A percentile compares a stretch with the other conserved stretches of the same genome.
These are phyloP conservation scores for Cephus runcator DNA, from an alignment of 2,888 invertebrate species.

Conservation along the genomic window DNA sequence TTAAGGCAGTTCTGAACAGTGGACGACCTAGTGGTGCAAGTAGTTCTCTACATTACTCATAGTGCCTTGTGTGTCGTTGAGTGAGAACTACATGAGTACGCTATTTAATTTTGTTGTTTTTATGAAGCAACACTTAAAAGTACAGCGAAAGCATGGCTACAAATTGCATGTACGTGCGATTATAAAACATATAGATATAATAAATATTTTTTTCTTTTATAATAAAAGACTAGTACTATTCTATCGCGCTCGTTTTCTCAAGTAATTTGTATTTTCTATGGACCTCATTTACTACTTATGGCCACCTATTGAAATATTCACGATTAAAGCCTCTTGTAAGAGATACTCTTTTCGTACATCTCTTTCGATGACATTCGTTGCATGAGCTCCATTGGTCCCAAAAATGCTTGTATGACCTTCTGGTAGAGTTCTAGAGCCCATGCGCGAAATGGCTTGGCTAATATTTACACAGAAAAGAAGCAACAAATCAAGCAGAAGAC, in stretches of 20 bases:
- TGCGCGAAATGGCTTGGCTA: neutral
- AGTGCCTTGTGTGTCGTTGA: neutral
- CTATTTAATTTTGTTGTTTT: neutral
- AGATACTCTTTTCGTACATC: neutral
- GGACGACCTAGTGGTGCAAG: conserved; percentile 42
- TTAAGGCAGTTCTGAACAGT: conserved; percentile 48
- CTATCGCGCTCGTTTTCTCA: neutral
- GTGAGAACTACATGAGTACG: neutral
- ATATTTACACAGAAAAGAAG: neutral
- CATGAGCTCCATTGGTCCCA: neutral
- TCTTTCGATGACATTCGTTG: neutral
- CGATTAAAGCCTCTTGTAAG: neutral
- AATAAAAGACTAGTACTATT: neutral
- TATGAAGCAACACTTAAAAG: neutral
- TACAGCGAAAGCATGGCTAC: neutral
- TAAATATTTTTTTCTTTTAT: neutral
- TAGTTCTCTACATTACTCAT: neutral
- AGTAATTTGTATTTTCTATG: neutral
- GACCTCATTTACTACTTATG: neutral
- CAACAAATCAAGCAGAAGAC: neutral
- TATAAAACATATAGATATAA: neutral
- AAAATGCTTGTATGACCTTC: conserved; percentile 1
- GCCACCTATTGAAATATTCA: neutral
- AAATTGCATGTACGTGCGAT: neutral
- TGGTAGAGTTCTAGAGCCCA: neutral